Evolutionary conservation across 2,797 vertebrate species (phyloP).

Genomic region (Adelosebastes latens): DNA sequence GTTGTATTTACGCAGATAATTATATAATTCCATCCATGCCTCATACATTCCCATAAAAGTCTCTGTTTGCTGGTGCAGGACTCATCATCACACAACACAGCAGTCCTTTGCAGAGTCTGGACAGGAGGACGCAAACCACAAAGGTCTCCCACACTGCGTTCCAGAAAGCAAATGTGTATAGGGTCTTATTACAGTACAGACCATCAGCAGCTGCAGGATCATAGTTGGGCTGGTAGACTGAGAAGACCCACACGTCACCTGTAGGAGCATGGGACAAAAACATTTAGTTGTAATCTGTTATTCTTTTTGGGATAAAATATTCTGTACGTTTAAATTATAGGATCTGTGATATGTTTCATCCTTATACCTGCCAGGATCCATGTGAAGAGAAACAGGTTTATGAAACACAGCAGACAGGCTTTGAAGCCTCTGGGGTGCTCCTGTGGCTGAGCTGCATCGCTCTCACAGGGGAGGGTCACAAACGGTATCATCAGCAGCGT

Average conservation of each 20-base stretch:
- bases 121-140: fast-evolving
- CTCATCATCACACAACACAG: slow-evolving; percentile 1
- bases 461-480: slow-evolving; percentile 13
- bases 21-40: neutral
- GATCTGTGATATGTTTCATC: neutral
- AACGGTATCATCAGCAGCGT: neutral
- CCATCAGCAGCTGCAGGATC: slow-evolving; percentile 34
- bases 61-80: neutral
- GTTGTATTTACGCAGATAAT: neutral
- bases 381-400: fast-evolving
- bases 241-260: slow-evolving; percentile 54
- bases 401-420: neutral
- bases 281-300: neutral
- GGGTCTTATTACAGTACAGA: slow-evolving; percentile 50
- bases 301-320: neutral
- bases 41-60: slow-evolving; percentile 19
- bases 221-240: slow-evolving; percentile 57
- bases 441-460: neutral
- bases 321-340: neutral
- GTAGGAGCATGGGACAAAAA: neutral
- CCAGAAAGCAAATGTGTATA: slow-evolving; percentile 57
- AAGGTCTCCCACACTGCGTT: slow-evolving; percentile 17
- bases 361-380: slow-evolving; percentile 33
- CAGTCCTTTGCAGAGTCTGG: slow-evolving; percentile 18
- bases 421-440: neutral